These are phyloP conservation scores for Dryomyza anilis DNA, from an alignment of 2,888 invertebrate species.

Conservation along the genomic window DNA sequence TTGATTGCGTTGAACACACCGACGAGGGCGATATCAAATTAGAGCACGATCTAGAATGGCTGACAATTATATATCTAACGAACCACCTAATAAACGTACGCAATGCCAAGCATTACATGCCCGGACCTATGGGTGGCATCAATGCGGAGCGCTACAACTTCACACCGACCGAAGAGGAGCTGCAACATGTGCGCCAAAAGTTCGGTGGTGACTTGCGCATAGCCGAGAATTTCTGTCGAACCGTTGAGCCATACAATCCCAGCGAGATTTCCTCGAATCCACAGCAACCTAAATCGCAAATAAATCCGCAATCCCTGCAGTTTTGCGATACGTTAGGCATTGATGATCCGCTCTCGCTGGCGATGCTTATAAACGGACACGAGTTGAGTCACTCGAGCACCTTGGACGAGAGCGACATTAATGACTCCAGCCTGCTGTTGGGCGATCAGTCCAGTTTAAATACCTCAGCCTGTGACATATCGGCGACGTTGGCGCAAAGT, in stretches of 20 bases:
- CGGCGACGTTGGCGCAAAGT: constrained; percentile 3
- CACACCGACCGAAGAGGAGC: constrained; percentile 75
- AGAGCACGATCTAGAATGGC: constrained; percentile 91
- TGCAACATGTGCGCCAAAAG: constrained; percentile 67
- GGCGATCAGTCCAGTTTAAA: constrained; percentile 34
- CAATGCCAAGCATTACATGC: constrained; percentile 75
- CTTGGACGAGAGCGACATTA: constrained; percentile 39
- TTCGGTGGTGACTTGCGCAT: constrained; percentile 73
- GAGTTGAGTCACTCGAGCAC: constrained; percentile 49
- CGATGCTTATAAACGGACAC: constrained; percentile 65
- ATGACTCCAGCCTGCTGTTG: constrained; percentile 30
- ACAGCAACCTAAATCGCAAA: constrained; percentile 64
- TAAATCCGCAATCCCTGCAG: constrained; percentile 73
- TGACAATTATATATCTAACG: constrained; percentile 83
- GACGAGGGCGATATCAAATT: constrained; percentile 47
- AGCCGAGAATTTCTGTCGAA: constrained; percentile 79
- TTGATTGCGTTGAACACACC: constrained; percentile 69
- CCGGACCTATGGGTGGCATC: constrained; percentile 68
- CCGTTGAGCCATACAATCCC: constrained; percentile 70
- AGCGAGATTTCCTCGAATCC: constrained; percentile 49
- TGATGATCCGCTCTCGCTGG: constrained; percentile 78
- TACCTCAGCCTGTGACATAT: constrained; percentile 32
- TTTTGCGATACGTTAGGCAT: constrained; percentile 75
- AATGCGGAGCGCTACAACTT: constrained; percentile 65
- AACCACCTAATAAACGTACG: constrained; percentile 85